Conservation (phyloP, 2,797 vertebrate genomes). For the Acanthiza pusilla region DNA sequence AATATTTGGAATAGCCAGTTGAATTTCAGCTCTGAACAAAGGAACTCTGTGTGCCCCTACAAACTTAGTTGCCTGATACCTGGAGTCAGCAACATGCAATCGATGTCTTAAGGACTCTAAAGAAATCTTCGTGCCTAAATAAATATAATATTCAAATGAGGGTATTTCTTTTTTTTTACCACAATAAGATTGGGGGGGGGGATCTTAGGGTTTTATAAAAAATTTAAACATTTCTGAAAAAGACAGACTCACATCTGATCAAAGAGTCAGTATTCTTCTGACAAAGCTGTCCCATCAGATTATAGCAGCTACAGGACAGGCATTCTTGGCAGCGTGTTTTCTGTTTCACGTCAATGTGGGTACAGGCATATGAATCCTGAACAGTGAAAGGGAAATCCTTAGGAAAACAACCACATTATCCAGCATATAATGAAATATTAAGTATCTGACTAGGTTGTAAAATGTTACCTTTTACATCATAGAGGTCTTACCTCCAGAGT, state of each 20-base stretch:
- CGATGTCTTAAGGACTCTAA: constrained; percentile 77
- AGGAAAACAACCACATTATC: neutral
- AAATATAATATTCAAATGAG: neutral
- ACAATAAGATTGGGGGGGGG: neutral
- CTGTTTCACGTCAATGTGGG: constrained; percentile 75
- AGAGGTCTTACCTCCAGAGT: constrained; percentile 71
- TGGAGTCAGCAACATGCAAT: constrained; percentile 59
- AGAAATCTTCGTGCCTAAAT: constrained; percentile 76
- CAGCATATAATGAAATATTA: neutral
- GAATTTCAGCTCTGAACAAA: constrained; percentile 77
- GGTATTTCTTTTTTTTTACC: neutral
- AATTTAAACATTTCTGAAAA: neutral
- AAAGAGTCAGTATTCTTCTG: constrained; percentile 82
- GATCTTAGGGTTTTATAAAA: neutral
- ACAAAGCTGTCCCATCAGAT: constrained; percentile 79
- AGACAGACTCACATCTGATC: constrained; percentile 73
- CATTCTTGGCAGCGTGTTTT: constrained; percentile 83
- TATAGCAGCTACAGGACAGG: constrained; percentile 79
- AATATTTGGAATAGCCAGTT: constrained; percentile 81
- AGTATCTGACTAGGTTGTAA: neutral
- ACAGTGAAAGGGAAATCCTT: neutral
- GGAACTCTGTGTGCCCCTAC: constrained; percentile 48
- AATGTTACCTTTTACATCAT: neutral
- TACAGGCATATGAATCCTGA: constrained; percentile 77
- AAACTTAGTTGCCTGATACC: constrained; percentile 48